phyloP scores from a whole-genome alignment of 2,888 invertebrate genomes.

The Neelides folsomi region DNA sequence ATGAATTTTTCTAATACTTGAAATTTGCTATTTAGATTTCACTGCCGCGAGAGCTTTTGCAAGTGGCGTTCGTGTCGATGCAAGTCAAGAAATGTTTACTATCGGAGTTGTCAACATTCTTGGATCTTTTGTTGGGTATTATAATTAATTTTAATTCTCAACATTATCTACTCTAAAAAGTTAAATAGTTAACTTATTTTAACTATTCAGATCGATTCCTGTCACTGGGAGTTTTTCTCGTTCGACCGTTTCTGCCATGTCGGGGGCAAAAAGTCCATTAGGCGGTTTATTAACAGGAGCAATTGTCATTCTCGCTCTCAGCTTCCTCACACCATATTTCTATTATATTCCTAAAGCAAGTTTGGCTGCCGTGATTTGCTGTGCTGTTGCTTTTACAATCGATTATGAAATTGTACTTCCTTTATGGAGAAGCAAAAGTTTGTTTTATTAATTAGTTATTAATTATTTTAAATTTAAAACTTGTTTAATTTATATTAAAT shows the following conservation, averaged over 20 bases:
- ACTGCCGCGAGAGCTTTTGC: constrained; percentile 11
- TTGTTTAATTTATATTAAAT: no score
- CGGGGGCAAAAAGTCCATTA: constrained; percentile 19
- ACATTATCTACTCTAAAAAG: no score
- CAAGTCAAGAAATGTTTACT: constrained; percentile 18
- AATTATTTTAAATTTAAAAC: no score
- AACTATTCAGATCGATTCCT: constrained; percentile 20
- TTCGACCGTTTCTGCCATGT: constrained; percentile 21
- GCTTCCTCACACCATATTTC: constrained; percentile 73
- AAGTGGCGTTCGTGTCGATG: constrained; percentile 22
- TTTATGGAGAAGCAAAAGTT: constrained; percentile 70
- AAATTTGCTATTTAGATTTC: background rate
- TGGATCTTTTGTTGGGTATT: constrained; percentile 4
- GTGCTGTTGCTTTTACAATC: constrained; percentile 72
- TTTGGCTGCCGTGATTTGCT: constrained; percentile 65
- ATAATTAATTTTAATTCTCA: constrained; percentile 7
- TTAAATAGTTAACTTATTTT: no score
- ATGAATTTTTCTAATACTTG: background rate
- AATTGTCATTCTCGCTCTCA: constrained; percentile 65
- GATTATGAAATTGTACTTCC: constrained; percentile 50
- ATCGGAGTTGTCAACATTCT: constrained; percentile 8
- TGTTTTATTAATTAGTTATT: constrained; percentile 35
- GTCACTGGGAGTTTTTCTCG: constrained; percentile 22
- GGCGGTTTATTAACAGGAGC: constrained; percentile 45
- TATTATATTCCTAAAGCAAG: constrained; percentile 72